phyloP scores from a whole-genome alignment of 1,140 invertebrate species.

The Drosophila prosaltans region DNA sequence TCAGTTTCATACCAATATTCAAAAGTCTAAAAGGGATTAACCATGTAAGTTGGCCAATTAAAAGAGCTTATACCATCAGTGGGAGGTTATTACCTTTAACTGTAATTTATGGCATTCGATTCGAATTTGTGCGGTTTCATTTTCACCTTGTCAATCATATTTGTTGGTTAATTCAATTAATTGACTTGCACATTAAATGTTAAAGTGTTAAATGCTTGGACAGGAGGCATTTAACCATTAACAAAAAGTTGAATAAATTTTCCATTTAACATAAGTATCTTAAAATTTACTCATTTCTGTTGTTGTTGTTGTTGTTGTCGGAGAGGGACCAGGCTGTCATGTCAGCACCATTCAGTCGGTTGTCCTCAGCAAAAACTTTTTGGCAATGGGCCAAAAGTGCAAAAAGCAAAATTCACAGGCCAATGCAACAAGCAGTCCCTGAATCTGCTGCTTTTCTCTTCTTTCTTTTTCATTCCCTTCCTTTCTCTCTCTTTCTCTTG shows the following conservation, averaged over 20 bases:
- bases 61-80: too few species aligned
- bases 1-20: too few species aligned
- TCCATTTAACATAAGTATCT: conserved; percentile 17
- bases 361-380: conserved; percentile 49
- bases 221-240: conserved; percentile 7
- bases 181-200: conserved; percentile 3
- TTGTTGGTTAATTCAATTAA: conserved; percentile 12
- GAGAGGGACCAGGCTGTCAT: conserved; percentile 37
- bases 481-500: neutral
- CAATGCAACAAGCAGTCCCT: conserved; percentile 43
- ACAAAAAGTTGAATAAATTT: conserved; percentile 15
- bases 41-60: neutral
- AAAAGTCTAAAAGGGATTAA: too few species aligned
- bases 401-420: conserved; percentile 34
- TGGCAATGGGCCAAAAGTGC: conserved; percentile 62
- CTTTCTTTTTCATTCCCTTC: conserved; percentile 5
- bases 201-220: conserved; percentile 11
- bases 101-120: neutral
- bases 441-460: neutral
- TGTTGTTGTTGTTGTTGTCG: neutral
- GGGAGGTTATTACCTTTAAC: neutral
- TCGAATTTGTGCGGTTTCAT: neutral
- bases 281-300: neutral
- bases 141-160: conserved; percentile 16
- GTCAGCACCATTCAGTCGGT: conserved; percentile 35